Base-by-base conservation (phyloP, 2,113 vertebrate species). In the Zosterops hypoxanthus region DNA sequence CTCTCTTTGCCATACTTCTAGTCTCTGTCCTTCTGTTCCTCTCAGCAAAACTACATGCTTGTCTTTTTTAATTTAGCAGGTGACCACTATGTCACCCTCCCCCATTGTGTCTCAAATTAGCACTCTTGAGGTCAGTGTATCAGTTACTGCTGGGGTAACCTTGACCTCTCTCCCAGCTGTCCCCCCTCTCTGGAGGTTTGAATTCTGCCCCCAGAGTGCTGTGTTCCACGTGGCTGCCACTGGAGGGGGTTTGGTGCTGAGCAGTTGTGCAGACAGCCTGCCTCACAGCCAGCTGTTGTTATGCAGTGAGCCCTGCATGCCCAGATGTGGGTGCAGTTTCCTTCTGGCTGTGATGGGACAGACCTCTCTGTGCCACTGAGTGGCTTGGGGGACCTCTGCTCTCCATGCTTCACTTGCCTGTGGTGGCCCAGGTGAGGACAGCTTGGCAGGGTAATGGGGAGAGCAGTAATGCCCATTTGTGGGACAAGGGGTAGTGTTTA, bases 151-250 rank as follows among this genome's bases (percentile, higher is more conserved):
- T 80, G 73, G n/a, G 31, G 33, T 93, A 96, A 96, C 95, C 92
- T 95, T 96, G 95, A 95, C 85, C 66, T 91, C 72, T 93, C 65
- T 95, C 88, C 65, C 91, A 96, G 94, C 87, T 96, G 91, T 94
- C 92, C 61, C n/a, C 50, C 41, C 12, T 84, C 66, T 64, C 47
- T 75, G 76, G 68, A 70, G 80, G 68, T 92, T 76, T 83, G 73
- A 78, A 92, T 97, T 93, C 85, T 94, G 87, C 42, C 79, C 56
- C 28, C 23, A n/a, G 44, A 81, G 44, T 0, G 0, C 76, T 0
- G 0, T 7, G 6, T 80, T 83, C 60, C 68, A 36, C 5, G 4
- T 69, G 42, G 87, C 75, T 82, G 46, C 63, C 73, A 36, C 82
- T 95, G 82, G 76, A 94, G 71, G 8, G 52, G 65, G 10, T 4